These are phyloP conservation scores for Notoglanidium macrostoma DNA, from an alignment of 2,797 vertebrate genomes.

Conservation along the genomic window DNA sequence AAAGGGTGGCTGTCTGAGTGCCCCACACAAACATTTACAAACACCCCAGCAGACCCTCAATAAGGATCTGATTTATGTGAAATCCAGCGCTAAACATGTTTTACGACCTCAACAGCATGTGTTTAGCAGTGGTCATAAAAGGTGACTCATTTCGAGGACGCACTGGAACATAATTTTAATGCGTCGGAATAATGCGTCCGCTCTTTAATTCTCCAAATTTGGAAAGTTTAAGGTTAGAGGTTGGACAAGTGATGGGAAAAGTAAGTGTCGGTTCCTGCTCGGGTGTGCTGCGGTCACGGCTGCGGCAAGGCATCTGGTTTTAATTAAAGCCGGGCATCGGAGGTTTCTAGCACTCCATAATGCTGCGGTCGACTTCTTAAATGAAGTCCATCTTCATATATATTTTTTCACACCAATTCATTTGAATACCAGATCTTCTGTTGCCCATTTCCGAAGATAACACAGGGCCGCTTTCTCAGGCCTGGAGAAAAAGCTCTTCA, in stretches of 20 bases:
- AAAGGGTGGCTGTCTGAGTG: constrained; percentile 6
- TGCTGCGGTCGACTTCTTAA: constrained; percentile 20
- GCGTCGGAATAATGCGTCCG: constrained; percentile 37
- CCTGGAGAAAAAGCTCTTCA: constrained; percentile 13
- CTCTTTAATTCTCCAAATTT: constrained; percentile 57
- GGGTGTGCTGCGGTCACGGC: constrained; percentile 48
- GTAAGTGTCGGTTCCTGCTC: constrained; percentile 64
- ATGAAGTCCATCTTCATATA: constrained; percentile 40
- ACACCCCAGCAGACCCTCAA: constrained; percentile 61
- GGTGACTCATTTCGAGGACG: constrained; percentile 28
- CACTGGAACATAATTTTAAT: constrained; percentile 42
- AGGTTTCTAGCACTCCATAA: constrained; percentile 41
- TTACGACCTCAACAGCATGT: constrained; percentile 47
- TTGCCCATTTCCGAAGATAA: constrained; percentile 3
- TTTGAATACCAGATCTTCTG: constrained; percentile 31
- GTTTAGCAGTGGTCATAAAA: constrained; percentile 45
- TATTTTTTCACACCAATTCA: constrained; percentile 23
- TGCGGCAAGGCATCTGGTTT: constrained; percentile 44
- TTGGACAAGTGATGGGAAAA: constrained; percentile 36
- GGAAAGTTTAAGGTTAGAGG: constrained; percentile 50
- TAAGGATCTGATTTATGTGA: constrained; percentile 67
- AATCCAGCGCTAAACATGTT: constrained; percentile 54
- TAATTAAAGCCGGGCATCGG: constrained; percentile 33
- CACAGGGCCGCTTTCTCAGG: constrained; percentile 10
- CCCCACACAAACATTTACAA: constrained; percentile 23